Base-by-base conservation (phyloP, 92 coral and sea anemone species). In the Epizoanthus scotinus region DNA sequence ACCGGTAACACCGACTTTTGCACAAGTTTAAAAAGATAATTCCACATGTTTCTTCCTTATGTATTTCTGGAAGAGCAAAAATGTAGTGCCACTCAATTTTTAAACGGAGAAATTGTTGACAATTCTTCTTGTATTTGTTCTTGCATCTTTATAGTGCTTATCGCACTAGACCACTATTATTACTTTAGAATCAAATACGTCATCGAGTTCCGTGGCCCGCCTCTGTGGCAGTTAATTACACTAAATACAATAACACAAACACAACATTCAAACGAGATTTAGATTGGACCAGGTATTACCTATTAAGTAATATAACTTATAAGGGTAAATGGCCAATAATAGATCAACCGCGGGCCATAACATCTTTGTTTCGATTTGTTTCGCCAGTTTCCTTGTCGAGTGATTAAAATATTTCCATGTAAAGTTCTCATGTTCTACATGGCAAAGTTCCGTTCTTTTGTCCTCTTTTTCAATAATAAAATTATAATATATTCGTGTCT, bases 261-360 rank as follows among this genome's bases (percentile, higher is more conserved):
- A 28, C 69, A 63, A 34, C 36, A 13, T 62, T 12, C 31, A 34
- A 62, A 22, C 67, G 26, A 62, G 18, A 62, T 22, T 62, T 40
- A 24, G 69, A 24, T 63, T 63, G 69, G 44, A 25, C 36, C 69
- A 14, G 44, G 69, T 63, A 63, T 63, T 63, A n/a, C 40, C 36
- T 25, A 24, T 29, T 24, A 60, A 22, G 26, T 20, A 26, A 8
- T 20, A 20, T 59, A 21, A 21, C 27, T 59, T 59, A 17, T 63
- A 17, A 27, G 42, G 29, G 29, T 26, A 26, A 38, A 1, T 24
- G 5, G 42, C 19, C 34, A 28, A 63, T 26, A 14, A 63, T 61
- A 28, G 42, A 10, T 42, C 28, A 28, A 63, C 20, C 19, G 12
- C 42, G 6, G 40, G 0, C 21, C 21, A 63, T 27, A 63, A 63